Conservation (phyloP, 1,140 invertebrate species). For the Papilio polytes region DNA sequence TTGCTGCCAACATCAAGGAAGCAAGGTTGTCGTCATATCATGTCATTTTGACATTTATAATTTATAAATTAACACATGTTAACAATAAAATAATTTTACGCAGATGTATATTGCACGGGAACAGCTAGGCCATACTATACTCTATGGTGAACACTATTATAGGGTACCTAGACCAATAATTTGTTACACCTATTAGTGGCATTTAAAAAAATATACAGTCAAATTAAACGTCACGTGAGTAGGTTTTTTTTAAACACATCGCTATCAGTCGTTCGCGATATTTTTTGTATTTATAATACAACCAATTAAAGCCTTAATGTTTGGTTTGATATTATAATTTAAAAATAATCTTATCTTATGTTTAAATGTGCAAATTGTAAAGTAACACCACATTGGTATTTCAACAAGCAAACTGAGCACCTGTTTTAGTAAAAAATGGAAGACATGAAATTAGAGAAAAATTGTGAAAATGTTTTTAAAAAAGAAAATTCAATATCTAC, state of each 20-base stretch:
- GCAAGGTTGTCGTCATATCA: too few relatives aligned
- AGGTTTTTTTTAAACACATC: background rate
- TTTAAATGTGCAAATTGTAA: background rate
- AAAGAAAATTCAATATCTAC: background rate
- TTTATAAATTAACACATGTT: too few relatives aligned
- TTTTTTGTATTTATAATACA: background rate
- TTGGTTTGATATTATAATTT: constrained; percentile 8
- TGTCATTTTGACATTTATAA: too few relatives aligned
- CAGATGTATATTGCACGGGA: too few relatives aligned
- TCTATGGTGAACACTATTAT: too few relatives aligned
- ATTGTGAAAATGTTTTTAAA: background rate
- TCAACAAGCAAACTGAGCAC: background rate
- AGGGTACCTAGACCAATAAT: too few relatives aligned
- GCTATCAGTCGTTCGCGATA: background rate
- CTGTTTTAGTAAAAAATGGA: background rate
- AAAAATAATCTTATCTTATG: constrained; percentile 9
- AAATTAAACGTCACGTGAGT: background rate
- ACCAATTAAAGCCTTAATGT: background rate
- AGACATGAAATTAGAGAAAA: background rate
- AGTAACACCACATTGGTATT: background rate
- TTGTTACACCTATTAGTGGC: too few relatives aligned
- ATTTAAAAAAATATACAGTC: too few relatives aligned
- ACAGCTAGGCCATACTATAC: too few relatives aligned
- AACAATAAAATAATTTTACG: too few relatives aligned
- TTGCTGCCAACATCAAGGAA: too few relatives aligned